Conservation (phyloP, 2,888 invertebrate genomes). For the Dinocampus coccinellae region DNA sequence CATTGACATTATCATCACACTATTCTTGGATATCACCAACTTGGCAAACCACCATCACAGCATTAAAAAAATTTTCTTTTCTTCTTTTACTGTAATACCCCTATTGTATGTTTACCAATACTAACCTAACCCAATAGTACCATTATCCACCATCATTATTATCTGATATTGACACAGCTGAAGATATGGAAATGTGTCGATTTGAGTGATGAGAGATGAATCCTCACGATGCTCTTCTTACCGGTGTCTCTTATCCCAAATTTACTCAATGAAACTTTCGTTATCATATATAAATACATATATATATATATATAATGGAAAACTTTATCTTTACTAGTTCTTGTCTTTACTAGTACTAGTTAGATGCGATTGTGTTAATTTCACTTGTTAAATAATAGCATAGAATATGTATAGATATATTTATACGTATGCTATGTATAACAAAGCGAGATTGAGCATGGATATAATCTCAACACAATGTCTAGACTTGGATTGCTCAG, state of each 20-base stretch:
- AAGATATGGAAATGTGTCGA: neutral
- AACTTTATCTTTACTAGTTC: neutral
- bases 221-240: neutral
- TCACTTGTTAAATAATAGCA: neutral
- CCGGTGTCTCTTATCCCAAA: neutral
- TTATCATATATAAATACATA: too few relatives aligned
- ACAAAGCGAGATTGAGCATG: neutral
- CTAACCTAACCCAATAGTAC: too few relatives aligned
- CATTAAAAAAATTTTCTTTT: too few relatives aligned
- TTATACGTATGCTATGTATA: neutral
- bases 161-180: neutral
- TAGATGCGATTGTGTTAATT: neutral
- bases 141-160: neutral
- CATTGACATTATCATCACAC: constrained; percentile 22
- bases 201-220: neutral
- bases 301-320: neutral
- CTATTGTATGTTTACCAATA: constrained; percentile 4
- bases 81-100: constrained; percentile 1
- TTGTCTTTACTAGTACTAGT: neutral
- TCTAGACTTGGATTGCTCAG: neutral
- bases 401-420: neutral
- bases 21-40: constrained; percentile 1
- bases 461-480: neutral
- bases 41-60: constrained; percentile 8
- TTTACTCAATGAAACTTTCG: neutral